These are phyloP conservation scores for Charina bottae DNA, from an alignment of 2,113 vertebrate genomes.

Conservation along the genomic window DNA sequence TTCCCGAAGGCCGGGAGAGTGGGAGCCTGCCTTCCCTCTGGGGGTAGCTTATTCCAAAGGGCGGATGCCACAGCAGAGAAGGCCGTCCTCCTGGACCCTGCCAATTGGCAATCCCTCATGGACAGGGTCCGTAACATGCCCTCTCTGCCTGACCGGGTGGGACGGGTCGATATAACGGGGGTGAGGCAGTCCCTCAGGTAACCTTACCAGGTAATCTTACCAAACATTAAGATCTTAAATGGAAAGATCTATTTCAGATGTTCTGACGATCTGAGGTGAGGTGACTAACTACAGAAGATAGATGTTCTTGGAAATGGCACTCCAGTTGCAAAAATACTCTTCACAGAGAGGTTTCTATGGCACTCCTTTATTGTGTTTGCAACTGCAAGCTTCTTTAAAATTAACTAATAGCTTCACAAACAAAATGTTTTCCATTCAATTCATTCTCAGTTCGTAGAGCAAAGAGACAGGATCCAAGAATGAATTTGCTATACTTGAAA, in stretches of 20 bases:
- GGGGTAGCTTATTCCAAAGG: too few relatives aligned
- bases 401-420: not conserved
- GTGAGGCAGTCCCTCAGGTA: too few relatives aligned
- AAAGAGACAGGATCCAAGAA: not conserved
- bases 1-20: too few relatives aligned
- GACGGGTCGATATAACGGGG: too few relatives aligned
- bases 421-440: not conserved
- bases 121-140: too few relatives aligned
- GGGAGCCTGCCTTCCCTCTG: too few relatives aligned
- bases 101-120: too few relatives aligned
- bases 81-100: too few relatives aligned
- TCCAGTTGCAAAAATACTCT: not conserved
- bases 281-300: too few relatives aligned
- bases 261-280: too few relatives aligned
- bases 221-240: not conserved
- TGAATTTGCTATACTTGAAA: not conserved
- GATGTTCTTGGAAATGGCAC: not conserved
- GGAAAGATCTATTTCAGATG: not conserved
- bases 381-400: not conserved
- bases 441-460: not conserved
- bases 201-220: not conserved
- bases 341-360: not conserved
- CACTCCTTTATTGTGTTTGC: not conserved
- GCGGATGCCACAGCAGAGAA: too few relatives aligned
- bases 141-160: too few relatives aligned